Evolutionary conservation across 2,888 invertebrate genomes (phyloP).

Genomic region (Stenodema calcarata): DNA sequence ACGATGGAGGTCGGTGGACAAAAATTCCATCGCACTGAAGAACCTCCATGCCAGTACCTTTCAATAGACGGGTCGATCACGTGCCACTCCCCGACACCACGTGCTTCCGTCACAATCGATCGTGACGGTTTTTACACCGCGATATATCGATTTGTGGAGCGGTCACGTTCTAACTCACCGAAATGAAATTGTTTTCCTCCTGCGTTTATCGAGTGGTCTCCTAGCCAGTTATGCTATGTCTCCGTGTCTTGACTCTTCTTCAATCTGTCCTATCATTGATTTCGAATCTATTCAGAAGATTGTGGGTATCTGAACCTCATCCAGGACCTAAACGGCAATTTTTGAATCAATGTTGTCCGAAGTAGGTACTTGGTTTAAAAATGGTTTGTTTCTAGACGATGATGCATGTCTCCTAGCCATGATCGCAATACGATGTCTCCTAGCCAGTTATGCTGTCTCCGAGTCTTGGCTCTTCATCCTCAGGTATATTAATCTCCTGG

Average conservation of each 20-base stretch:
- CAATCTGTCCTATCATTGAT: too few relatives aligned
- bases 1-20: not conserved
- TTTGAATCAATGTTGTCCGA: too few relatives aligned
- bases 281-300: too few relatives aligned
- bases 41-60: not conserved
- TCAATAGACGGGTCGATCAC: constrained; percentile 45
- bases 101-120: constrained; percentile 44
- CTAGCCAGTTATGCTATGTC: not conserved
- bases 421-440: too few relatives aligned
- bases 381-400: too few relatives aligned
- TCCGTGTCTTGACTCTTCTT: not conserved
- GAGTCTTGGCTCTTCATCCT: too few relatives aligned
- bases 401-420: too few relatives aligned
- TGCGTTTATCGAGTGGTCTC: constrained; percentile 29
- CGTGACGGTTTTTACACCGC: constrained; percentile 47
- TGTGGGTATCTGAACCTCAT: too few relatives aligned
- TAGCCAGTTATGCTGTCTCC: too few relatives aligned
- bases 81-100: constrained; percentile 32
- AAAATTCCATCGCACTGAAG: not conserved
- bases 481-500: too few relatives aligned
- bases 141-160: constrained; percentile 46
- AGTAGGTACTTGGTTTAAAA: too few relatives aligned
- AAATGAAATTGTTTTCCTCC: constrained; percentile 37
- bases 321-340: too few relatives aligned
- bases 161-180: constrained; percentile 26